Percentiles rank a stretch among this genome's conserved stretches.
Conservation (phyloP, 2,797 vertebrate species). For the Bradypus variegatus region DNA sequence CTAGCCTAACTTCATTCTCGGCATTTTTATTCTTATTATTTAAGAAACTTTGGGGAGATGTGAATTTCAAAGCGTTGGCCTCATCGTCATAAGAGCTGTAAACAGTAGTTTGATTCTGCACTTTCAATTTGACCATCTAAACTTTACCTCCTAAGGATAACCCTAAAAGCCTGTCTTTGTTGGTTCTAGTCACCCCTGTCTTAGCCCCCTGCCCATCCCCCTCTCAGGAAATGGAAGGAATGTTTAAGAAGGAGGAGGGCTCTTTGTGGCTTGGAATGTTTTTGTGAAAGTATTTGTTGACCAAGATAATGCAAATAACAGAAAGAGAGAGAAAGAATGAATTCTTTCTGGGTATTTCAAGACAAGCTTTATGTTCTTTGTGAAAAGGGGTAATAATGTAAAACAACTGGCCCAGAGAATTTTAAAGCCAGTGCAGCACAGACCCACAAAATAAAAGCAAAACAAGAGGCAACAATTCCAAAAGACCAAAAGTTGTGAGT, state of each 20-base stretch:
- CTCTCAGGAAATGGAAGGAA: slow-evolving; percentile 48
- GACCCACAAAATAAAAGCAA: background rate
- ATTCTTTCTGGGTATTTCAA: slow-evolving; percentile 27
- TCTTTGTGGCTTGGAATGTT: slow-evolving; percentile 39
- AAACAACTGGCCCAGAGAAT: background rate
- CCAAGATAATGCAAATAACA: slow-evolving; percentile 57
- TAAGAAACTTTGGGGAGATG: slow-evolving; percentile 15
- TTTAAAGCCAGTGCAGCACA: background rate
- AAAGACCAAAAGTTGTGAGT: background rate
- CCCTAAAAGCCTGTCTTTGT: slow-evolving; percentile 18
- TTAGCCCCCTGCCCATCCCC: background rate
- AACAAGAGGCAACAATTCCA: background rate
- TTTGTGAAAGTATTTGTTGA: slow-evolving; percentile 58
- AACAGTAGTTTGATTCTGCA: background rate
- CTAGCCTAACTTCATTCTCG: slow-evolving; percentile 37
- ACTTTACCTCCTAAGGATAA: background rate
- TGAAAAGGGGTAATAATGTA: background rate
- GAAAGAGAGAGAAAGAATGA: background rate
- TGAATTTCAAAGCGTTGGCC: slow-evolving; percentile 22
- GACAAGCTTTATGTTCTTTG: slow-evolving; percentile 4
- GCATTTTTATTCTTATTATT: slow-evolving; percentile 44
- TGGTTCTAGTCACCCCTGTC: background rate
- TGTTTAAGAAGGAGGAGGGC: slow-evolving; percentile 32
- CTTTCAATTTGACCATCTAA: background rate
- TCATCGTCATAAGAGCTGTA: background rate